Evolutionary conservation across 1,140 invertebrate species (phyloP).

Genomic region (Tetramorium simillimum): DNA sequence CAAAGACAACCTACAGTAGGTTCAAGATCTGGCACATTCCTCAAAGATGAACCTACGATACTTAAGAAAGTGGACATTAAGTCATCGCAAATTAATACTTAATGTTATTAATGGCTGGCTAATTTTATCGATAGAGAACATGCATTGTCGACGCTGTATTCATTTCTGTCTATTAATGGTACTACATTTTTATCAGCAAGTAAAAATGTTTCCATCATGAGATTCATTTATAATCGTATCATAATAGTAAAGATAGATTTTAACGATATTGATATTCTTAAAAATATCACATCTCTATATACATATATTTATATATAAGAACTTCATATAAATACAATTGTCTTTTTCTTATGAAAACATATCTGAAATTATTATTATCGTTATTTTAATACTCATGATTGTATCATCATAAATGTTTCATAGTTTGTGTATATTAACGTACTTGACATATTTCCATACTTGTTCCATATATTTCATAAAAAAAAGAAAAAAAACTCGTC

Average conservation of each 20-base stretch:
- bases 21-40: conserved; percentile 89
- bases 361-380: conserved; percentile 25
- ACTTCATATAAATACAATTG: not conserved
- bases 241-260: not conserved
- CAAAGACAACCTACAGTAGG: conserved; percentile 83
- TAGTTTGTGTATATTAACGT: not conserved
- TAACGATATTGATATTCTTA: not conserved
- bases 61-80: conserved; percentile 85
- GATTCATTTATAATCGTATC: not conserved
- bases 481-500: not conserved
- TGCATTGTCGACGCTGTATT: not conserved
- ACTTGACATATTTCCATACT: not conserved
- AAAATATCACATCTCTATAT: conserved; percentile 10
- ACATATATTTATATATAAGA: conserved; percentile 1
- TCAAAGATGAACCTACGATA: conserved; percentile 89
- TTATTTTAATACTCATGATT: not conserved
- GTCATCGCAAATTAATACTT: conserved; percentile 81
- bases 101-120: conserved; percentile 52
- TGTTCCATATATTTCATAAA: conserved; percentile 32
- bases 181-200: not conserved
- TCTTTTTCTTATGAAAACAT: conserved; percentile 13
- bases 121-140: not conserved
- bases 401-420: not conserved
- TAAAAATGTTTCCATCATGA: not conserved
- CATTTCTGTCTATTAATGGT: not conserved